These are phyloP conservation scores for Saccostrea cuccullata DNA, from an alignment of 1,140 invertebrate species.

Conservation along the genomic window DNA sequence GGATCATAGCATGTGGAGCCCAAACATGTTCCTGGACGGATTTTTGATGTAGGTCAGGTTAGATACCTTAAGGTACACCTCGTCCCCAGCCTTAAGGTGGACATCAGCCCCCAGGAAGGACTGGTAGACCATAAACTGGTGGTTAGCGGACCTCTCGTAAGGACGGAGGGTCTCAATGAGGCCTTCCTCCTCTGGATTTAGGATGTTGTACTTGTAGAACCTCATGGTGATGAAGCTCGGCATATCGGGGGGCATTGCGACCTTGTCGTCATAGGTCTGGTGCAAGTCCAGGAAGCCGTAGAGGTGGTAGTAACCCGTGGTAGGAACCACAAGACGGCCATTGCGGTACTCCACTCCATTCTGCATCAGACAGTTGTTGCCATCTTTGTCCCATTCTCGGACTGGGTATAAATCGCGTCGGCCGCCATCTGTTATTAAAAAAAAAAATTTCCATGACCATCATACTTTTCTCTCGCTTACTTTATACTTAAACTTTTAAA, in stretches of 20 bases:
- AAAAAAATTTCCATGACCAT: too few relatives aligned
- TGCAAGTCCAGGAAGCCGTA: slow-evolving; percentile 47
- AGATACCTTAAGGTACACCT: slow-evolving; percentile 45
- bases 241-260: neutral
- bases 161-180: slow-evolving; percentile 41
- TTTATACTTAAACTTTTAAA: too few relatives aligned
- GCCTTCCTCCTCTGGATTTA: neutral
- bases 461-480: too few relatives aligned
- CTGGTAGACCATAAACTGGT: slow-evolving; percentile 41
- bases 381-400: slow-evolving; percentile 42
- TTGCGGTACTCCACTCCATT: slow-evolving; percentile 40
- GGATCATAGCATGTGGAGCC: slow-evolving; percentile 43
- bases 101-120: slow-evolving; percentile 38
- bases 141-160: slow-evolving; percentile 39
- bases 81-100: slow-evolving; percentile 44
- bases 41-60: slow-evolving; percentile 48
- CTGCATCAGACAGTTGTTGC: slow-evolving; percentile 46
- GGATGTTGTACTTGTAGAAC: slow-evolving; percentile 47
- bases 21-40: slow-evolving; percentile 51
- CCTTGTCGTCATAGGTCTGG: slow-evolving; percentile 15
- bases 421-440: neutral
- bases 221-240: slow-evolving; percentile 22
- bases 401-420: neutral
- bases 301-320: slow-evolving; percentile 38
- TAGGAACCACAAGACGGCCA: slow-evolving; percentile 40